Percentiles rank a stretch among this genome's conserved stretches.
phyloP scores from a whole-genome alignment of 2,888 invertebrate genomes.

The Aporophyla lueneburgensis region DNA sequence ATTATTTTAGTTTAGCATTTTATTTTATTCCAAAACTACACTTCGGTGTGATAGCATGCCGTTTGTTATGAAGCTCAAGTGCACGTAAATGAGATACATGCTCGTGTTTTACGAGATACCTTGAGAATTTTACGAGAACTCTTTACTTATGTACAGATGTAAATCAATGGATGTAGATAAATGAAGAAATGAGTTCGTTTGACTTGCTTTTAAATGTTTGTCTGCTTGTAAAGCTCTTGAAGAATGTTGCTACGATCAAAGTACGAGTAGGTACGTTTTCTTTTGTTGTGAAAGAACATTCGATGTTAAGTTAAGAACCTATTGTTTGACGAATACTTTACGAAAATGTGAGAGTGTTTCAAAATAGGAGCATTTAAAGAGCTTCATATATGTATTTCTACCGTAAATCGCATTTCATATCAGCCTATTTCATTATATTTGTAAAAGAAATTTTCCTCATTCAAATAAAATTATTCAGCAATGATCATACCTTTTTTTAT shows the following conservation, averaged over 20 bases:
- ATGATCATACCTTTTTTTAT: too few relatives aligned
- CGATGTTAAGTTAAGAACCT: neutral
- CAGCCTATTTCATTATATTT: too few relatives aligned
- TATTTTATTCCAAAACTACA: neutral
- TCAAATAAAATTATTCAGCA: too few relatives aligned
- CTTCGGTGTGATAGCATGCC: slow-evolving; percentile 65
- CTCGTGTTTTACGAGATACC: slow-evolving; percentile 76
- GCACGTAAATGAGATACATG: slow-evolving; percentile 79
- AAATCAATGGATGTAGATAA: slow-evolving; percentile 60
- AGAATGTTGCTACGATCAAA: neutral
- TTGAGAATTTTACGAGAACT: slow-evolving; percentile 76
- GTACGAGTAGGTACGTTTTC: neutral
- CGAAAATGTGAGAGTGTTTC: too few relatives aligned
- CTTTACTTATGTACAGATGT: slow-evolving; percentile 50
- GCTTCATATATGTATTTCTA: too few relatives aligned
- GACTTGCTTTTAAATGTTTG: slow-evolving; percentile 26
- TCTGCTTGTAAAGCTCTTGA: slow-evolving; percentile 14
- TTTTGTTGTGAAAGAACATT: neutral
- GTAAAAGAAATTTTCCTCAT: too few relatives aligned
- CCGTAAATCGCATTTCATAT: neutral
- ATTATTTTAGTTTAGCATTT: too few relatives aligned
- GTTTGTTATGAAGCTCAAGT: slow-evolving; percentile 74
- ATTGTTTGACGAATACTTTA: slow-evolving; percentile 2
- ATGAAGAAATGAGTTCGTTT: slow-evolving; percentile 28
- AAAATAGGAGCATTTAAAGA: neutral